phyloP scores from a whole-genome alignment of 2,888 invertebrate species.

The Brachypterus glaber region DNA sequence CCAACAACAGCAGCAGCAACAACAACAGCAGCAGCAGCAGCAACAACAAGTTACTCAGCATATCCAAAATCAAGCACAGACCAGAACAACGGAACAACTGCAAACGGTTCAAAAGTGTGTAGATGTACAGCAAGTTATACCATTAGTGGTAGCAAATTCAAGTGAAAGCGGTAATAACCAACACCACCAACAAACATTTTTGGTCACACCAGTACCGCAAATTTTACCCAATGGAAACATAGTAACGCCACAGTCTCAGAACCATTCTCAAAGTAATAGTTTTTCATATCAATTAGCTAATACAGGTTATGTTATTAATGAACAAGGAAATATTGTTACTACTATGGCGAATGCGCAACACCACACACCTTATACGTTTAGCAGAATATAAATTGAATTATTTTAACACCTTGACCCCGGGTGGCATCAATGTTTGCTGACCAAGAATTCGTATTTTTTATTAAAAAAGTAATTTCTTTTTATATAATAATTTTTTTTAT shows the following conservation, averaged over 20 bases:
- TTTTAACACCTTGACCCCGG: too few species aligned
- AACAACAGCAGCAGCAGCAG: slow-evolving; percentile 39
- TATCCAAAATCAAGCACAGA: slow-evolving; percentile 15
- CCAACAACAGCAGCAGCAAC: slow-evolving; percentile 38
- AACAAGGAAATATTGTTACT: slow-evolving; percentile 41
- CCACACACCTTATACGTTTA: slow-evolving; percentile 39
- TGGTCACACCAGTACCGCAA: slow-evolving; percentile 57
- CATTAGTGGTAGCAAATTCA: slow-evolving; percentile 49
- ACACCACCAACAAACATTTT: slow-evolving; percentile 54
- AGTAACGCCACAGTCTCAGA: slow-evolving; percentile 34
- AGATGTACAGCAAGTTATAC: slow-evolving; percentile 52
- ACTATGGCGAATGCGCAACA: slow-evolving; percentile 39
- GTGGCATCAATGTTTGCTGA: too few species aligned
- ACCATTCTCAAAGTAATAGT: slow-evolving; percentile 35
- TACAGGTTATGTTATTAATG: slow-evolving; percentile 41
- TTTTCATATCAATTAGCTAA: slow-evolving; percentile 41
- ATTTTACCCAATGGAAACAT: slow-evolving; percentile 45
- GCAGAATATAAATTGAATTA: slow-evolving; percentile 39
- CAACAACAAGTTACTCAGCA: slow-evolving; percentile 30
- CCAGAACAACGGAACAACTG: slow-evolving; percentile 41
- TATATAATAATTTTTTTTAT: too few species aligned
- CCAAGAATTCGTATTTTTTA: too few species aligned
- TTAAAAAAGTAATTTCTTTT: too few species aligned
- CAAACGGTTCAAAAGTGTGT: slow-evolving; percentile 45
- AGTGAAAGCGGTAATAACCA: slow-evolving; percentile 31